Evolutionary conservation across 2,888 invertebrate species (phyloP), one percentile per base, ranked within the genome.

Genomic region (Chrysolina haemoptera): DNA sequence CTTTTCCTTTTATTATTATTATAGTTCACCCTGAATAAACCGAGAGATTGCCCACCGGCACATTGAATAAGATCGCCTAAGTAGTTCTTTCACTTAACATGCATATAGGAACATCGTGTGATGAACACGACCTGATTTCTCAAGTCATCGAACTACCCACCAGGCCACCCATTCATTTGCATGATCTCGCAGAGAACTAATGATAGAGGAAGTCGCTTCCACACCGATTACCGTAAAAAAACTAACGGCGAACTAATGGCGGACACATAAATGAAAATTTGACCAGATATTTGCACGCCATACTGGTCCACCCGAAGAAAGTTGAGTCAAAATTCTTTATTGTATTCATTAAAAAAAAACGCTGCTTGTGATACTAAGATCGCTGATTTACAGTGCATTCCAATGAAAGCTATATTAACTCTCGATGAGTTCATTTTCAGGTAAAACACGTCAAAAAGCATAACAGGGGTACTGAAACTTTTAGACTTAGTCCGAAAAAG

Each of bases 61-160:
- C 11, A 14, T 0, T 14, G 14, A 43, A 1, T 43, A 43, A 14
- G 43, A 43, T 43, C 12, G 53, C 20, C 16, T 20, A 11, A 53
- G 53, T 53, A 53, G 12, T 53, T 53, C 20, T 53, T 22, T 53
- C 53, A 20, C 14, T 12, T 18, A 12, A 11, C 18, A 20, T 53
- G 53, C 53, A 20, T 53, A 12, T 53, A 20, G 53, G 20, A 53
- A 53, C 4, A 35, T 35, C 35, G 35, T 35, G 35, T 35, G 12
- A n/a, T 46, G 12, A 46, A 14, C 59, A 59, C 59, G 35, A 14
- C 16, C 35, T 59, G 14, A 27, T 59, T 59, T 59, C 59, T 16
- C 27, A n/a, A 22, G 59, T 59, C 59, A 59, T 59, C 59, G 59
- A 59, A 59, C 59, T 59, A 59, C 35, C 59, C 35, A 35, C 35